Evolutionary conservation across 1,140 invertebrate genomes (phyloP).

Genomic region (Holcopasites calliopsidis): DNA sequence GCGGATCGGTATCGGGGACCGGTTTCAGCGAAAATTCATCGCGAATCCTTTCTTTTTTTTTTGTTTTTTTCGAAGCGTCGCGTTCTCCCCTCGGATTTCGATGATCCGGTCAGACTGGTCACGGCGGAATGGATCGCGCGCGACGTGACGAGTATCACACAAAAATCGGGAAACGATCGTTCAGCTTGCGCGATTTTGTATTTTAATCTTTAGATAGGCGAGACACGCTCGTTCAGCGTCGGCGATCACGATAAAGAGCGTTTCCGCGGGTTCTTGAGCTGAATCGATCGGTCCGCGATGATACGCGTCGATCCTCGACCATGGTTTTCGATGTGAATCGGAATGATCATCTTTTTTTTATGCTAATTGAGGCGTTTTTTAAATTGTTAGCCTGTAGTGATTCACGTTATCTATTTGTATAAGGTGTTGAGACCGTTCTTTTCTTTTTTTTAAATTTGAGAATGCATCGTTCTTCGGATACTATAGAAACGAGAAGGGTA

Average conservation of each 20-base stretch:
- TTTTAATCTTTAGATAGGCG: background rate
- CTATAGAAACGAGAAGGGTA: no score
- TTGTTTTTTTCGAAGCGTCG: background rate
- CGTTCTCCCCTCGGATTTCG: background rate
- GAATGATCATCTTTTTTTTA: no score
- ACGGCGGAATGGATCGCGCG: background rate
- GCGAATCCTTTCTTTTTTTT: no score
- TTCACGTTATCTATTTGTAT: background rate
- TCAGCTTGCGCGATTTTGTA: background rate
- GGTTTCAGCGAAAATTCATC: background rate
- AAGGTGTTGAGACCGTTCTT: background rate
- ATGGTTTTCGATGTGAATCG: no score
- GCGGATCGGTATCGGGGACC: background rate
- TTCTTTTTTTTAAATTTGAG: background rate
- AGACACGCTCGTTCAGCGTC: background rate
- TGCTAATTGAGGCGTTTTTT: no score
- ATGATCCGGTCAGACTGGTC: background rate
- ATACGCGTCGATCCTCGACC: no score
- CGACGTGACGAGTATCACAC: background rate
- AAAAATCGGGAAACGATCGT: background rate
- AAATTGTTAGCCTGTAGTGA: no score
- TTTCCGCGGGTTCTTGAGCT: background rate
- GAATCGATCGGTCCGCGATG: background rate
- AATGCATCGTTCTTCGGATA: no score
- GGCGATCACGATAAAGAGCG: background rate